Evolutionary conservation across 2,888 invertebrate species (phyloP).

Genomic region (Drosophila kanekoi): DNA sequence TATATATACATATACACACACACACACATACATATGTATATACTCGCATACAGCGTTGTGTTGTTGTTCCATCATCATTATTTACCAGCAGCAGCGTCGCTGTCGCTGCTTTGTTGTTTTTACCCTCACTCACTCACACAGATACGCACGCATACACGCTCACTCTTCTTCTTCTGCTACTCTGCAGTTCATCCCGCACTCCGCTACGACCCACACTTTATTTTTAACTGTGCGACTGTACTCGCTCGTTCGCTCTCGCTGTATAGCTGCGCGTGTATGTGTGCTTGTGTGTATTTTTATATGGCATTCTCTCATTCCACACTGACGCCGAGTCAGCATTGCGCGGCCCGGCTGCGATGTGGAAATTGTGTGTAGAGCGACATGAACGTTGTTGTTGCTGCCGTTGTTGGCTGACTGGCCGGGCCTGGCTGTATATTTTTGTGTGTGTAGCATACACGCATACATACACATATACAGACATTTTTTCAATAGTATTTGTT

Average conservation of each 20-base stretch:
- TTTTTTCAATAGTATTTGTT: conserved; percentile 71
- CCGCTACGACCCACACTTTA: conserved; percentile 72
- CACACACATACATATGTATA: conserved; percentile 16
- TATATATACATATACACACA: conserved; percentile 52
- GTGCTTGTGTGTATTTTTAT: conserved; percentile 69
- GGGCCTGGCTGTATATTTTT: conserved; percentile 66
- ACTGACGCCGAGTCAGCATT: conserved; percentile 77
- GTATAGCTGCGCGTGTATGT: conserved; percentile 33
- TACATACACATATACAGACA: conserved; percentile 50
- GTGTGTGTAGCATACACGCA: conserved; percentile 34
- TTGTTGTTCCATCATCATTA: conserved; percentile 80
- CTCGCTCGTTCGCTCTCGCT: conserved; percentile 78
- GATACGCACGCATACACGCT: conserved; percentile 20
- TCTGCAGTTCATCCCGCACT: conserved; percentile 39
- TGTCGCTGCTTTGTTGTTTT: conserved; percentile 72
- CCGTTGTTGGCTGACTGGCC: conserved; percentile 59
- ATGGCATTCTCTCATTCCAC: conserved; percentile 76
- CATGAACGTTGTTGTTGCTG: conserved; percentile 59
- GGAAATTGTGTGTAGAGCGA: conserved; percentile 72
- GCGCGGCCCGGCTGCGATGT: conserved; percentile 67
- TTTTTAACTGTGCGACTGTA: conserved; percentile 84
- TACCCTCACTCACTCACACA: conserved; percentile 64
- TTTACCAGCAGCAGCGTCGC: conserved; percentile 70
- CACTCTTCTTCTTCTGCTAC: conserved; percentile 48
- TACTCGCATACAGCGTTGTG: conserved; percentile 35